A percentile compares a stretch with the other conserved stretches of the same genome.
phyloP scores from a whole-genome alignment of 2,888 invertebrate genomes.

The Seira musarum region DNA sequence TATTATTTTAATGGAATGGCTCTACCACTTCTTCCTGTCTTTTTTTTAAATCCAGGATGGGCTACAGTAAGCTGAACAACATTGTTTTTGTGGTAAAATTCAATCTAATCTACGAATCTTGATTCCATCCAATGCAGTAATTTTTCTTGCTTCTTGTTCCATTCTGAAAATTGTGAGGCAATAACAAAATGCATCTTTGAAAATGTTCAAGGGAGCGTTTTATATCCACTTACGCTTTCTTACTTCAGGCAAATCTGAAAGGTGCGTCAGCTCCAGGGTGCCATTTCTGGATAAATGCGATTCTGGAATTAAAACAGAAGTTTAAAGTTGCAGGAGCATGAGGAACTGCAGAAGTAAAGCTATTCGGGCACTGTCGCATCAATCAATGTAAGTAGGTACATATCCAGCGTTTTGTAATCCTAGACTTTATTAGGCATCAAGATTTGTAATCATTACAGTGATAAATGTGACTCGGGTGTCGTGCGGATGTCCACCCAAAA shows the following conservation, averaged over 20 bases:
- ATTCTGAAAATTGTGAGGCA: no score
- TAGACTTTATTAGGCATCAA: background rate
- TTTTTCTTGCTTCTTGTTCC: no score
- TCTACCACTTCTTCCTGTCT: conserved; percentile 9
- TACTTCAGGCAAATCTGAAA: background rate
- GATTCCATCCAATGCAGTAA: no score
- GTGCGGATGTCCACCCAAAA: background rate
- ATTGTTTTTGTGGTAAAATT: conserved; percentile 3
- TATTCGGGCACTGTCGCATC: no score
- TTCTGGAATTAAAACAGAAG: background rate
- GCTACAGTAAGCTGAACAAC: background rate
- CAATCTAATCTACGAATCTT: background rate
- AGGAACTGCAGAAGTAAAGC: background rate
- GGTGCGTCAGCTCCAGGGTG: background rate
- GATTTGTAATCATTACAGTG: background rate
- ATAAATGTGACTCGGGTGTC: background rate
- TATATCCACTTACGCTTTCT: no score
- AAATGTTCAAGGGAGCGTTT: no score
- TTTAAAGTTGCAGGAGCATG: background rate
- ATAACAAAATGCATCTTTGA: no score
- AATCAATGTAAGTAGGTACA: no score
- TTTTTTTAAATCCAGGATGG: no score
- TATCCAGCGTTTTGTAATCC: background rate
- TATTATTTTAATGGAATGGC: no score
- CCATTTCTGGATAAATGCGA: background rate